A percentile compares a stretch with the other conserved stretches of the same genome.
These are phyloP conservation scores for Myathropa florea DNA, from an alignment of 2,888 invertebrate species.

Conservation along the genomic window DNA sequence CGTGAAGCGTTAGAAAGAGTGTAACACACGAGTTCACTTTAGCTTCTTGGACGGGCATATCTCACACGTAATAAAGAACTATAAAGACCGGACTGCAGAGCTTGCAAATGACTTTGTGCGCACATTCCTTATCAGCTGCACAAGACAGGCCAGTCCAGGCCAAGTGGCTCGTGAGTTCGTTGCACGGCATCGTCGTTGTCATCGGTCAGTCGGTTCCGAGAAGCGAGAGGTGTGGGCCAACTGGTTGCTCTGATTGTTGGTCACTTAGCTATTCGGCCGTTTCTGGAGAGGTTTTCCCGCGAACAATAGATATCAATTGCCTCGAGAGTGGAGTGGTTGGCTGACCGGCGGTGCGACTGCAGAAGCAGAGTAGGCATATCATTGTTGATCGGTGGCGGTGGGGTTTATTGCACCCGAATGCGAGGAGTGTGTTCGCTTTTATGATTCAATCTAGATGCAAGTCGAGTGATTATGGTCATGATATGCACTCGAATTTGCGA, in stretches of 20 bases:
- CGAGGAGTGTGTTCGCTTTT: slow-evolving; percentile 38
- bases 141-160: background rate
- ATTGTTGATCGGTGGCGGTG: background rate
- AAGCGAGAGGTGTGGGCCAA: slow-evolving; percentile 35
- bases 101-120: slow-evolving; percentile 28
- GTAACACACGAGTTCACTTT: slow-evolving; percentile 36
- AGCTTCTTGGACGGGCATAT: background rate
- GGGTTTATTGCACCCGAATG: slow-evolving; percentile 56
- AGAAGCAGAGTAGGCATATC: background rate
- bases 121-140: slow-evolving; percentile 31
- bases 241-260: slow-evolving; percentile 42
- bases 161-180: slow-evolving; percentile 40
- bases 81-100: background rate
- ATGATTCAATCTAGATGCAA: slow-evolving; percentile 55
- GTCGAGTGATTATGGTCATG: slow-evolving; percentile 8
- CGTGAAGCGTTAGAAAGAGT: slow-evolving; percentile 45
- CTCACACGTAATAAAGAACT: slow-evolving; percentile 36
- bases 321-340: background rate
- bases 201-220: slow-evolving; percentile 11
- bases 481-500: slow-evolving; percentile 23
- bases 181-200: slow-evolving; percentile 5
- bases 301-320: slow-evolving; percentile 50
- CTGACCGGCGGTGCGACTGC: background rate
- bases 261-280: slow-evolving; percentile 22
- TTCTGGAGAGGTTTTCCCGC: background rate